Base-by-base conservation (phyloP, 2,888 invertebrate genomes). In the Drosophila kambysellisi region DNA sequence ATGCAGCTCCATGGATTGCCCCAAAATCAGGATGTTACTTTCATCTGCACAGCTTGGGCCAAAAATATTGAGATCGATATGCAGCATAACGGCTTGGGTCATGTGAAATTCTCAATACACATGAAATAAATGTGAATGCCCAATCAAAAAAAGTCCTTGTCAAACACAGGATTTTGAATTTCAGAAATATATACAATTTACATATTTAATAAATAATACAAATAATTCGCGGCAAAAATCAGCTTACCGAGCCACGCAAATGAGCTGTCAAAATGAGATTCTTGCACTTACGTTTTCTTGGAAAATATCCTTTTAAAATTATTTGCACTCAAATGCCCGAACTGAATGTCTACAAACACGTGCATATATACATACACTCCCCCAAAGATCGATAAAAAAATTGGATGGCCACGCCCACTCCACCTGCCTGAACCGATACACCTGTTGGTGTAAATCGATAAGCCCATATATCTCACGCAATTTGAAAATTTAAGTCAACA, bases 1-100 rank as follows among this genome's bases (percentile, higher is more conserved):
- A 7, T 87, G 7, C 67, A 90, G 20, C 11, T 87, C 0, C n/a
- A 1, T 4, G 32, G 72, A 0, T 30, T 90, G 50, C 71, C 74
- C 6, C 0, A 4, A 1, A 74, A 89, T 32, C 2, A 9, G 0
- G 30, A 67, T 0, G 17, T 69, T 6, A 12, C 17, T 1, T 7
- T 87, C 4, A 15, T 3, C 0, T 87, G 90, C 46, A 75, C 2
- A 6, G 60, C 53, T 9, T 87, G 89, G 87, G 89, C 87, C 4
- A 70, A 69, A 15, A 90, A 87, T 53, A 86, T 87, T 25, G 9
- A 51, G 12, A 33, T 83, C 12, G 37, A 79, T 4, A 6, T 32
- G 0, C 8, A 53, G 8, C 9, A 54, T 17, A 33, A 41, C 3
- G 89, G 90, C 15, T 48, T 2, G 2, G 90, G 84, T 1, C 41